phyloP scores from a whole-genome alignment of 30 jellyfish, hydroid and myxozoan species.

The Clytia hemisphaerica region DNA sequence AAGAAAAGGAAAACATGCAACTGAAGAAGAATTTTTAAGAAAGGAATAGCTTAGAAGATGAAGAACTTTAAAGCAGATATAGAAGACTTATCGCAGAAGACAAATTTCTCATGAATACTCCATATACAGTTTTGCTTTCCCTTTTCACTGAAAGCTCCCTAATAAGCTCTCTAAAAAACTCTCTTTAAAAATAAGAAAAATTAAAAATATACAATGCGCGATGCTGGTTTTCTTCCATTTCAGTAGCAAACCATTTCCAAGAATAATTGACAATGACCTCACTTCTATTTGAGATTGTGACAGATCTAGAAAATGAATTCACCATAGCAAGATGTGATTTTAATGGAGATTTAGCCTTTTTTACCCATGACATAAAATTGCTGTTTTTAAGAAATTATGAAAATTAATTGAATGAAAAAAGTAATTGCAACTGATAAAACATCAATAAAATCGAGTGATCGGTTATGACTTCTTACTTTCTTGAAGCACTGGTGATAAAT shows the following conservation, averaged over 20 bases:
- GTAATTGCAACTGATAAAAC: not conserved
- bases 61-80: too few species aligned
- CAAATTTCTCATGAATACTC: too few species aligned
- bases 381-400: not conserved
- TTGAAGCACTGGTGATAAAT: slow-evolving; percentile 88
- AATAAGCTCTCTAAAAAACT: too few species aligned
- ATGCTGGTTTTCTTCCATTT: slow-evolving; percentile 91
- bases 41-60: not conserved
- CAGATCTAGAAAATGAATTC: slow-evolving; percentile 43
- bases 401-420: not conserved
- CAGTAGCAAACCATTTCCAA: slow-evolving; percentile 89
- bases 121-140: too few species aligned
- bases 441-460: not conserved
- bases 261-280: slow-evolving; percentile 78
- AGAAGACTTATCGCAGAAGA: too few species aligned
- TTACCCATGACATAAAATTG: too few species aligned
- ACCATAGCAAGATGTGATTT: not conserved
- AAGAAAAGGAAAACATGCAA: not conserved
- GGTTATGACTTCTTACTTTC: slow-evolving; percentile 50
- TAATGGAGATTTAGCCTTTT: too few species aligned
- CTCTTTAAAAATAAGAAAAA: not conserved
- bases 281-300: slow-evolving; percentile 72
- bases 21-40: too few species aligned
- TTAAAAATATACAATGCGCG: slow-evolving; percentile 42
- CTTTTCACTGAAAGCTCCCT: too few species aligned